Conservation (phyloP, 2,888 invertebrate species). For the Lasioglossum villosulum region DNA sequence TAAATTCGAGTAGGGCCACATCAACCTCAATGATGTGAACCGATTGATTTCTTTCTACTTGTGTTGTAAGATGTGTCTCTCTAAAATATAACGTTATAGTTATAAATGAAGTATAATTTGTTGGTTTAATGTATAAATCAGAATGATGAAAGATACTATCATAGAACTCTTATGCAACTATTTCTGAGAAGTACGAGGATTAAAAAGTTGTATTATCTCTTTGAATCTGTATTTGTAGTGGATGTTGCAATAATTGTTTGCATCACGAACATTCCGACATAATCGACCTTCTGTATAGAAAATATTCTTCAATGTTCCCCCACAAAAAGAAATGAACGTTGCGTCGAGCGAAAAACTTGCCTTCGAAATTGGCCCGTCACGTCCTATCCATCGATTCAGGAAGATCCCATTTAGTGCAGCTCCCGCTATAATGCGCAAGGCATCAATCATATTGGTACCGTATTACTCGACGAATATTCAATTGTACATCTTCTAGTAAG, state of each 20-base stretch:
- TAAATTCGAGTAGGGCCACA: no score
- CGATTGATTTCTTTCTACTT: no score
- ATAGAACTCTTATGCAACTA: no score
- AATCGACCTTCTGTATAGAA: not conserved
- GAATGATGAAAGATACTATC: no score
- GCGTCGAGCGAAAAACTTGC: not conserved
- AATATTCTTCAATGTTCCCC: not conserved
- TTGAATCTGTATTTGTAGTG: no score
- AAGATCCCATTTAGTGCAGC: not conserved
- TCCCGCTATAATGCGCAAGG: not conserved
- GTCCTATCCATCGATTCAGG: not conserved
- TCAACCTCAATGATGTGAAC: no score
- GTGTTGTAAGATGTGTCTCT: no score
- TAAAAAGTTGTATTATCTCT: no score
- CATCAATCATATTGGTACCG: not conserved
- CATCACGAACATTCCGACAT: not conserved
- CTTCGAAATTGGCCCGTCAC: not conserved
- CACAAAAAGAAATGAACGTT: not conserved
- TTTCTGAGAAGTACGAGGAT: no score
- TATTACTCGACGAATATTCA: conserved; percentile 4
- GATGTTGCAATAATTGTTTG: not conserved
- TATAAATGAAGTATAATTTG: no score
- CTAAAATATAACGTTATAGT: no score
- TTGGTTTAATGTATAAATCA: no score
- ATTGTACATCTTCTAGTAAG: not conserved